Percentiles rank a stretch among this genome's conserved stretches.
phyloP scores from a whole-genome alignment of 2,113 vertebrate species.

The Onychostruthus taczanowskii region DNA sequence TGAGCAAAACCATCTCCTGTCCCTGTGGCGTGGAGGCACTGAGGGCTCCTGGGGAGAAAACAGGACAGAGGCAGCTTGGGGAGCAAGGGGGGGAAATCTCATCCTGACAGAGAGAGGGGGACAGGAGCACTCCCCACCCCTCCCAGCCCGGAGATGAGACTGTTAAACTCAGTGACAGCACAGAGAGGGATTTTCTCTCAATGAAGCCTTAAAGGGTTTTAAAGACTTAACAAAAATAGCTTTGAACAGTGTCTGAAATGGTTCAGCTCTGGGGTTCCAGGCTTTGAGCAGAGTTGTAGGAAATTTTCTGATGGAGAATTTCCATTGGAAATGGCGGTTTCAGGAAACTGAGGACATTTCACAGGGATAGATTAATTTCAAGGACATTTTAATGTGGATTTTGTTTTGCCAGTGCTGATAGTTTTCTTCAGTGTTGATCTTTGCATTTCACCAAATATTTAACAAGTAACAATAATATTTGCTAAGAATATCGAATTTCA shows the following conservation, averaged over 20 bases:
- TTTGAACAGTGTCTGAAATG: not conserved
- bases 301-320: not conserved
- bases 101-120: rapidly evolving
- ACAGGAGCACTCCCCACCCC: rapidly evolving
- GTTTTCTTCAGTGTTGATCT: not conserved
- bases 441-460: not conserved
- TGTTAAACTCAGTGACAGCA: not conserved
- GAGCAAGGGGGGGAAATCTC: rapidly evolving
- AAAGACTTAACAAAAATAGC: not conserved
- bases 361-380: not conserved
- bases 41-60: not conserved
- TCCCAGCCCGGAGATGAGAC: not conserved
- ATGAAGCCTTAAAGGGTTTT: not conserved
- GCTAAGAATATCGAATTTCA: not conserved
- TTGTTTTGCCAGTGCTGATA: not conserved
- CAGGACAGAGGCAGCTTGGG: not conserved
- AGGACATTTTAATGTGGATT: not conserved
- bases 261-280: not conserved
- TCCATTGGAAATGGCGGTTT: not conserved
- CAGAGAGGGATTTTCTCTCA: not conserved
- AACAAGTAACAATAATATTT: not conserved
- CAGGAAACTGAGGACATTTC: not conserved
- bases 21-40: rapidly evolving
- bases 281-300: not conserved
- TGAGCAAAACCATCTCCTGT: not conserved